Evolutionary conservation across 2,113 vertebrate species (phyloP).

Genomic region (Tetraodon nigroviridis): DNA sequence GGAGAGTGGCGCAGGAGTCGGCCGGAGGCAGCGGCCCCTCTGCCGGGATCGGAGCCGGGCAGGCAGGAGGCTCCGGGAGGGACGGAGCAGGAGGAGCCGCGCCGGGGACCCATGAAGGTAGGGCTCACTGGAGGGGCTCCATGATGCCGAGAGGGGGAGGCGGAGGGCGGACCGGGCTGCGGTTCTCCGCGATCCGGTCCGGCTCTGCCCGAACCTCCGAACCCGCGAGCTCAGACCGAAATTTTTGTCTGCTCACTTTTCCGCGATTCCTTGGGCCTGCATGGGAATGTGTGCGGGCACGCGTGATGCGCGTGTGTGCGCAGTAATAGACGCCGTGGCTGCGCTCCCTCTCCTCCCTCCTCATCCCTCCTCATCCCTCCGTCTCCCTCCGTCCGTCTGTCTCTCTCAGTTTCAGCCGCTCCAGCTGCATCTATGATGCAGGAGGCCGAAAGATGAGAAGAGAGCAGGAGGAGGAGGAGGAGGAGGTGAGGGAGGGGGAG

Average conservation of each 20-base stretch:
- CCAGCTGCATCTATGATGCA: slow-evolving; percentile 61
- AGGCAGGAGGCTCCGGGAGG: too few relatives aligned
- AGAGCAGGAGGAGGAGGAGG: too few relatives aligned
- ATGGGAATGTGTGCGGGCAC: too few relatives aligned
- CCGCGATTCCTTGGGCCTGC: too few relatives aligned
- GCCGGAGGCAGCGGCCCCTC: slow-evolving; percentile 8
- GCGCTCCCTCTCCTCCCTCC: too few relatives aligned
- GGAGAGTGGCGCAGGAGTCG: slow-evolving; percentile 30
- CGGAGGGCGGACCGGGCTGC: not conserved
- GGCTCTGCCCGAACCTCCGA: slow-evolving; percentile 12
- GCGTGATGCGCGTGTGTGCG: not conserved
- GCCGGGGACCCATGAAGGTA: slow-evolving; percentile 48
- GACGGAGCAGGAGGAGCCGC: too few relatives aligned
- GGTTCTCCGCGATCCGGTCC: slow-evolving; percentile 34
- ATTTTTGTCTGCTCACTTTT: too few relatives aligned
- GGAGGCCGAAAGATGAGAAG: slow-evolving; percentile 51
- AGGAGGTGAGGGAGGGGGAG: not conserved
- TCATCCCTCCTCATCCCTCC: too few relatives aligned
- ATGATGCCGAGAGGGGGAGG: not conserved
- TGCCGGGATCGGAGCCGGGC: not conserved
- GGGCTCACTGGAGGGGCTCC: slow-evolving; percentile 3
- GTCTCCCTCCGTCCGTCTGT: too few relatives aligned
- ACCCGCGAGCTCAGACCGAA: too few relatives aligned
- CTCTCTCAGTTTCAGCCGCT: slow-evolving; percentile 13
- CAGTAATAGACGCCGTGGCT: too few relatives aligned